Evolutionary conservation across 2,113 vertebrate species (phyloP), one percentile per base, ranked within the genome.

Genomic region (Zingel zingel): DNA sequence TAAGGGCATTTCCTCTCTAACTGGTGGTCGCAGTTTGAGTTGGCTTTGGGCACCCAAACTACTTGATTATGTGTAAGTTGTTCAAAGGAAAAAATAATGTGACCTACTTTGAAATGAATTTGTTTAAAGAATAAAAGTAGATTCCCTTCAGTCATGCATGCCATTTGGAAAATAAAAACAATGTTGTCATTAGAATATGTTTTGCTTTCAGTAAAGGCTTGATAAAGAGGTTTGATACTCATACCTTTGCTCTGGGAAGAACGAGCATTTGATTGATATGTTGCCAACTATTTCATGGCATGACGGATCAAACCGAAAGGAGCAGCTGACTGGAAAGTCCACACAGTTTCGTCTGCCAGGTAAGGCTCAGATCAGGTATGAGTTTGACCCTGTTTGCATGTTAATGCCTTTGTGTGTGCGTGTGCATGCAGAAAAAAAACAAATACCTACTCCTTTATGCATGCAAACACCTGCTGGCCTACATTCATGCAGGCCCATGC

Each of bases 401-500:
- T 47, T 2, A 7, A n/a, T 33, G 71, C 13, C 18, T 21, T 0
- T 45, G 51, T 45, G 53, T 71, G 14, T 36, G 67, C 19, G 30
- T 25, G 65, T 78, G 65, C 3, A 0, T 39, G 48, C 50, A 54
- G 19, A 3, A 27, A 27, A 39, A 11, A 3, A 9, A 2, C 3
- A 30, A n/a, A 15, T 16, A 6, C 2, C 8, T 39, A 23, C 13
- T 21, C 57, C 57, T 47, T 16, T 7, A 45, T 15, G 53, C n/a
- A 59, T 43, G 59, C 59, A 45, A 9, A 74, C 62, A 81, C 62
- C 54, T 67, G 56, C 64, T 59, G 54, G 33, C 69, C 18, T 2
- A 16, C 56, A 19, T 33, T 4, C 0, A 6, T 14, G 21, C 36
- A 64, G 48, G n/a, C 27, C 2, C 4, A 4, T 51, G 13, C 33